A percentile compares a stretch with the other conserved stretches of the same genome.
phyloP scores from a whole-genome alignment of 92 coral and sea anemone genomes.

The Epizoanthus stellaris region DNA sequence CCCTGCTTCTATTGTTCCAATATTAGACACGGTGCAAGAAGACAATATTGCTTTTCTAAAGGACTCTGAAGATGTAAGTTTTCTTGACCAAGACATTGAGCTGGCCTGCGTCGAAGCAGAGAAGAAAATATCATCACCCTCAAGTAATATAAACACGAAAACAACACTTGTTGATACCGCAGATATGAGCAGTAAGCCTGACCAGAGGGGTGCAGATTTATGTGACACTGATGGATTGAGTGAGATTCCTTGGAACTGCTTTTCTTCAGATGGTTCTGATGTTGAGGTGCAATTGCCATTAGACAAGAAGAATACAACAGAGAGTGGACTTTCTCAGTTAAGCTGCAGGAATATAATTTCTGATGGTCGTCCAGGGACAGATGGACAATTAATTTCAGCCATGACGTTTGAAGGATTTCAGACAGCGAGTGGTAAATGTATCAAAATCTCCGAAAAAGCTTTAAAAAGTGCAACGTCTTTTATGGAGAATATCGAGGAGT shows the following conservation, averaged over 20 bases:
- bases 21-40: neutral
- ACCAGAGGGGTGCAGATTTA: neutral
- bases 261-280: neutral
- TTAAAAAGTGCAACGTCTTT: conserved; percentile 13
- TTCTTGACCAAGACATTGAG: conserved; percentile 24
- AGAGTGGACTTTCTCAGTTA: neutral
- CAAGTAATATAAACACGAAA: neutral
- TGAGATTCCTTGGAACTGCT: neutral
- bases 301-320: neutral
- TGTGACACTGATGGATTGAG: neutral
- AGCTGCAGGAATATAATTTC: neutral
- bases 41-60: neutral
- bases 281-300: neutral
- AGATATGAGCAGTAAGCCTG: neutral
- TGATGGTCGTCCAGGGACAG: neutral
- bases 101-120: conserved; percentile 41
- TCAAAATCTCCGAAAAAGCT: conserved; percentile 32
- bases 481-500: conserved; percentile 13
- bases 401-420: conserved; percentile 24
- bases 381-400: neutral
- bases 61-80: conserved; percentile 30
- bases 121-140: neutral
- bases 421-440: conserved; percentile 37
- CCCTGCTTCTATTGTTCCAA: too few relatives aligned
- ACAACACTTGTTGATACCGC: neutral